Evolutionary conservation across 2,888 invertebrate species (phyloP), one percentile per base, ranked within the genome.

Genomic region (Drosophila setosimentum): DNA sequence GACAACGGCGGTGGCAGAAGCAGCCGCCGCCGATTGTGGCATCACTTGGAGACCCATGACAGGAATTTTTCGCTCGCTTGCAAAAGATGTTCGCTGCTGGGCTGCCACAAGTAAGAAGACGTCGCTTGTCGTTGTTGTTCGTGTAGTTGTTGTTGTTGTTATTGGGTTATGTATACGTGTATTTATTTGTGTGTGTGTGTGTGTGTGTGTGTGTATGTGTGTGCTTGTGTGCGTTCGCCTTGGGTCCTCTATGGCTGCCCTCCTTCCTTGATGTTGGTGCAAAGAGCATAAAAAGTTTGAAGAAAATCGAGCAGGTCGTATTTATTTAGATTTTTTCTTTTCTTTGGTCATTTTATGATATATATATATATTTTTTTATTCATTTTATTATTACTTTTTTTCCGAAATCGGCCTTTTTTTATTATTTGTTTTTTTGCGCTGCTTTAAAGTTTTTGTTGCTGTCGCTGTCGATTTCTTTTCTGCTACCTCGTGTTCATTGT

Each of bases 261-360:
- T 75, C 53, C 70, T 62, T 55, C 67, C 30, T 49, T 68, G 69
- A 68, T 76, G 66, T 68, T 35, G 35, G 16, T 54, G 37, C 37
- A 55, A 37, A 77, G 73, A 73, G 73, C 76, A 68, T 29, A 73
- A 67, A 80, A 76, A 66, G 63, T 81, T 80, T 83, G 66, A 78
- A 83, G 83, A 83, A 86, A 83, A 82, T 87, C 88, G 80, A 82
- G 86, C 88, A 87, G 85, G 79, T 83, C 80, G 83, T 80, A 83
- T 87, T 82, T 88, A 79, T 83, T 85, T 83, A 66, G 68, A 73
- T 87, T 81, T 83, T 57, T 82, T 80, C 27, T 75, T 62, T 68
- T 62, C 57, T 78, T 75, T 75, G 54, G 62, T 61, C 60, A 71
- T 78, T 78, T 78, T 78, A 78, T 78, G 78, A 78, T 75, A 71